These are phyloP conservation scores for Myotis planiceps DNA, from an alignment of 2,797 vertebrate genomes.

Conservation along the genomic window DNA sequence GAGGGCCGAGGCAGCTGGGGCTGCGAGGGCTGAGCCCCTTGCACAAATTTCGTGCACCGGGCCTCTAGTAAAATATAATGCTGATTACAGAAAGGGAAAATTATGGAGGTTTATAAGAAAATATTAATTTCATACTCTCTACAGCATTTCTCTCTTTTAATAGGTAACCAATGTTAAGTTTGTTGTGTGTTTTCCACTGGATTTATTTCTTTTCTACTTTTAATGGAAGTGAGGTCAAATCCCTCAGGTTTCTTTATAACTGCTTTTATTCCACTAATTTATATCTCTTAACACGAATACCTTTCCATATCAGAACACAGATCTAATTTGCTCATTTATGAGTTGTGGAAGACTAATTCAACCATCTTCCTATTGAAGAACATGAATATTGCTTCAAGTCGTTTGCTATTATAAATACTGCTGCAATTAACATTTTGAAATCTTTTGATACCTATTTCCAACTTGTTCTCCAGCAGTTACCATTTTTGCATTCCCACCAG, in stretches of 20 bases:
- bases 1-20: too few species aligned
- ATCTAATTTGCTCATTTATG: not conserved
- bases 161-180: not conserved
- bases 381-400: not conserved
- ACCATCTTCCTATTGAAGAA: not conserved
- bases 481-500: not conserved
- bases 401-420: not conserved
- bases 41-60: too few species aligned
- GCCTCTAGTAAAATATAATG: not conserved
- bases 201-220: not conserved
- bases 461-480: constrained; percentile 20
- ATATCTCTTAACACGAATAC: not conserved
- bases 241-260: not conserved
- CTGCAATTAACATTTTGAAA: constrained; percentile 68
- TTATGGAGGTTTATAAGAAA: not conserved
- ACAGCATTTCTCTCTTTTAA: not conserved
- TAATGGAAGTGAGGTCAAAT: not conserved
- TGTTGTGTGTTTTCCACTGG: not conserved
- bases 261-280: not conserved
- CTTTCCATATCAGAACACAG: not conserved
- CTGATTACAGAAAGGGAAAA: not conserved
- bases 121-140: not conserved
- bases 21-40: too few species aligned
- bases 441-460: constrained; percentile 56
- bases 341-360: not conserved